Evolutionary conservation across 2,888 invertebrate species (phyloP).

Genomic region (Andrena hattorfiana): DNA sequence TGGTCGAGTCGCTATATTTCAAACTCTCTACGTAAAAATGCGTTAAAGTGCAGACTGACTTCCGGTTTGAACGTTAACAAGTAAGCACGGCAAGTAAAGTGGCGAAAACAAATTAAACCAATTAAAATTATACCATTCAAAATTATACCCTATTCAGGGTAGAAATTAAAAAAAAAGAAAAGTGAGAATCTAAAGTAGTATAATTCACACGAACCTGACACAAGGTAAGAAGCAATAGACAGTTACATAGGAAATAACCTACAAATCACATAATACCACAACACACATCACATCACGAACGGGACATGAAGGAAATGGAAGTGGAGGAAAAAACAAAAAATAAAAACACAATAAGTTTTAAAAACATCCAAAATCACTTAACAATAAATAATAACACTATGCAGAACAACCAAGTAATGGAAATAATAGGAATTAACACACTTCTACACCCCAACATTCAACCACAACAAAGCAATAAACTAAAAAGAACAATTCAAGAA

Average conservation of each 20-base stretch:
- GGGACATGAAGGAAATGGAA: neutral
- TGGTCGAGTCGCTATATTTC: too few species aligned
- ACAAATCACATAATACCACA: neutral
- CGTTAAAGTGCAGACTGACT: too few species aligned
- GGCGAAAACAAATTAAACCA: too few species aligned
- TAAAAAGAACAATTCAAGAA: neutral
- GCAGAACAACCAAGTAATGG: neutral
- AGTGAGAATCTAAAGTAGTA: too few species aligned
- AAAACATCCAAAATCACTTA: too few species aligned
- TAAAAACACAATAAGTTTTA: neutral
- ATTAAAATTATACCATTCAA: too few species aligned
- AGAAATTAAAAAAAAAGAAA: too few species aligned
- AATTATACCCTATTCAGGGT: too few species aligned
- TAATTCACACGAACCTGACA: too few species aligned
- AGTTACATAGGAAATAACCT: neutral
- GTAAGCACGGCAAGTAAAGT: too few species aligned
- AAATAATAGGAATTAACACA: neutral
- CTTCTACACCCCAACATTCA: accelerated
- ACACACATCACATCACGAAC: neutral
- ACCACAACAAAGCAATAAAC: neutral
- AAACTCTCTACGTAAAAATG: too few species aligned
- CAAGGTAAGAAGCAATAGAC: neutral
- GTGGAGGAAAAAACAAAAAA: neutral
- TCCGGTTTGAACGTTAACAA: too few species aligned
- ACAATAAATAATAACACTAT: neutral